Evolutionary conservation across 2,113 vertebrate species (phyloP).

Genomic region (Xiphias gladius): DNA sequence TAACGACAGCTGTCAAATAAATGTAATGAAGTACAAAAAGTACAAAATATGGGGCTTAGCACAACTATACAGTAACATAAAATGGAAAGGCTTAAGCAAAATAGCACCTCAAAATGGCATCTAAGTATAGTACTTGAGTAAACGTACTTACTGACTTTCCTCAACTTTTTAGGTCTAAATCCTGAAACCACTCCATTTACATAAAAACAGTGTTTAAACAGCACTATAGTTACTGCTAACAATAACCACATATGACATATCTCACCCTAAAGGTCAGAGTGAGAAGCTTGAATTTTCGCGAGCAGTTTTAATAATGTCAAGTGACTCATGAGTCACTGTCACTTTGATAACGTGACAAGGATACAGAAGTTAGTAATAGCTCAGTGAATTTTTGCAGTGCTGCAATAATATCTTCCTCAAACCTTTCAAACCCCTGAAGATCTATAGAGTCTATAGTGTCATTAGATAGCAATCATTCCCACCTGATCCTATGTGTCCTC

Average conservation of each 20-base stretch:
- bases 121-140: background rate
- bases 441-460: background rate
- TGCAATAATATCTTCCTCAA: conserved; percentile 65
- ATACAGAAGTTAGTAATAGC: conserved; percentile 41
- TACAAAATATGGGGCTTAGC: background rate
- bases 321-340: conserved; percentile 76
- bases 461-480: conserved; percentile 27
- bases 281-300: conserved; percentile 3
- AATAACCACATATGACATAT: conserved; percentile 1
- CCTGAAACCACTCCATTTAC: background rate
- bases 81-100: background rate
- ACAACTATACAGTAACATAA: background rate
- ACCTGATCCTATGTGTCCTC: conserved; percentile 19
- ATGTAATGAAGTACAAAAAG: too few relatives aligned
- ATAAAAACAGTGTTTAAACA: background rate
- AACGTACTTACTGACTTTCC: background rate
- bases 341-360: conserved; percentile 55
- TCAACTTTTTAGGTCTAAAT: background rate
- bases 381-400: conserved; percentile 62
- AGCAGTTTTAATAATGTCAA: conserved; percentile 57
- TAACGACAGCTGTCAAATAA: too few relatives aligned
- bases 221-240: background rate
- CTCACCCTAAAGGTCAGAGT: conserved; percentile 40
- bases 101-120: background rate
- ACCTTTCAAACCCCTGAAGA: conserved; percentile 17